Base-by-base conservation (phyloP, 2,888 invertebrate species). In the Drosophila nr. perissopoda region DNA sequence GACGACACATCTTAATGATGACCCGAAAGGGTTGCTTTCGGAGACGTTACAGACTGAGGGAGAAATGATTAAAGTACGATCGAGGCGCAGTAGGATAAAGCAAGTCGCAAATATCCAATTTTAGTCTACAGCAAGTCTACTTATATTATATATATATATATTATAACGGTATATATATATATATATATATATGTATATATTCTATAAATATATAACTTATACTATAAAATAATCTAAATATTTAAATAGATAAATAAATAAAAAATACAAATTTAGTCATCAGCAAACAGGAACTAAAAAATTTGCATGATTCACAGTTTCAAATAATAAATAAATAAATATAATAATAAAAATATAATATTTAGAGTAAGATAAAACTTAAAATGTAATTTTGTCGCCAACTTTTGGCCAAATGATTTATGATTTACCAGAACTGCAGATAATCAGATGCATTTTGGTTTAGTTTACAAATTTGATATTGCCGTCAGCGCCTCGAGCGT, bases 401-500 rank as follows among this genome's bases (percentile, higher is more conserved):
- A 33, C 29, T 42, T 21, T 42, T 42, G 21, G 42, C 42, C 42
- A 42, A 1, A 6, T 21, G 42, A 42, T 42, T 42, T 2, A 11
- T 21, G 42, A 21, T 21, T 42, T 21, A 21, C 42, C 0, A 42
- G 2, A 42, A 21, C 11, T 6, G 42, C 2, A 11, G 33, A 38
- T 38, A 49, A 34, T 36, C 42, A 53, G 29, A 36, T 45, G 66
- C 67, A 66, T 48, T 66, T 66, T 11, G 31, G 16, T 11, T 36
- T 40, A 0, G 13, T 78, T 82, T 76, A 79, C 78, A 80, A 79
- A 86, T 84, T 85, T 90, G 86, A 91, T 86, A 82, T 86, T 80
- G 80, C 82, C 85, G 81, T 90, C 89, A 90, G 64, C 88, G 90
- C 91, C 88, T 86, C 76, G 63, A 76, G 92, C 89, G 49, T 60